These are phyloP conservation scores for Silurus lanzhouensis DNA, from an alignment of 2,797 vertebrate species.

Conservation along the genomic window DNA sequence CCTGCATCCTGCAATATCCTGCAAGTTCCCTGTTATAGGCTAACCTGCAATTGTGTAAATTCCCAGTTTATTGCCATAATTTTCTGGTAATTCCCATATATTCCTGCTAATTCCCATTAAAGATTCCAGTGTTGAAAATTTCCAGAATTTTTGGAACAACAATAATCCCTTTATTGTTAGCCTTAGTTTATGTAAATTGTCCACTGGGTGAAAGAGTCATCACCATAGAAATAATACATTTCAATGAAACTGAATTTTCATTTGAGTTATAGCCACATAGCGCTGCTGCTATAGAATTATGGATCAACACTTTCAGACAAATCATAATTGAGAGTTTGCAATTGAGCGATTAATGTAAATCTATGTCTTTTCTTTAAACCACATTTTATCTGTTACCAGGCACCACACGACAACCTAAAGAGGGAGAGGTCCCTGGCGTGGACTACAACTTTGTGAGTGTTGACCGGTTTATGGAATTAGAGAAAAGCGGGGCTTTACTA, in stretches of 20 bases:
- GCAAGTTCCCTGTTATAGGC: too few relatives aligned
- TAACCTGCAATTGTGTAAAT: too few relatives aligned
- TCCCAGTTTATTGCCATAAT: too few relatives aligned
- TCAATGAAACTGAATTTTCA: neutral
- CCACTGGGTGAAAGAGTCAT: neutral
- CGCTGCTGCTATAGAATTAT: neutral
- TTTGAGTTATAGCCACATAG: neutral
- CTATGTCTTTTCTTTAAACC: slow-evolving; percentile 1
- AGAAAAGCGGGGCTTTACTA: slow-evolving; percentile 97
- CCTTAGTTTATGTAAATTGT: neutral
- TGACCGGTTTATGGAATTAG: slow-evolving; percentile 99
- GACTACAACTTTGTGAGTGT: slow-evolving; percentile 99
- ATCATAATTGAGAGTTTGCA: neutral
- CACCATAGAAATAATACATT: neutral
- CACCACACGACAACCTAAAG: slow-evolving; percentile 98
- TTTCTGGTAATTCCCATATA: too few relatives aligned
- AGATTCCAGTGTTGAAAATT: too few relatives aligned
- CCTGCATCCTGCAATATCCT: too few relatives aligned
- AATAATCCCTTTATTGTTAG: neutral
- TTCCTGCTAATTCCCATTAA: too few relatives aligned
- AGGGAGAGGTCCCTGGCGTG: slow-evolving; percentile 97
- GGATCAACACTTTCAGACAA: too few relatives aligned
- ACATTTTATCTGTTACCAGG: slow-evolving; percentile 70
- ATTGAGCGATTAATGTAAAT: too few relatives aligned
- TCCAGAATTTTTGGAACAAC: too few relatives aligned